These are phyloP conservation scores for Spongilla lacustris DNA, from an alignment of 37 sponge, comb jelly and placozoan genomes.

Conservation along the genomic window DNA sequence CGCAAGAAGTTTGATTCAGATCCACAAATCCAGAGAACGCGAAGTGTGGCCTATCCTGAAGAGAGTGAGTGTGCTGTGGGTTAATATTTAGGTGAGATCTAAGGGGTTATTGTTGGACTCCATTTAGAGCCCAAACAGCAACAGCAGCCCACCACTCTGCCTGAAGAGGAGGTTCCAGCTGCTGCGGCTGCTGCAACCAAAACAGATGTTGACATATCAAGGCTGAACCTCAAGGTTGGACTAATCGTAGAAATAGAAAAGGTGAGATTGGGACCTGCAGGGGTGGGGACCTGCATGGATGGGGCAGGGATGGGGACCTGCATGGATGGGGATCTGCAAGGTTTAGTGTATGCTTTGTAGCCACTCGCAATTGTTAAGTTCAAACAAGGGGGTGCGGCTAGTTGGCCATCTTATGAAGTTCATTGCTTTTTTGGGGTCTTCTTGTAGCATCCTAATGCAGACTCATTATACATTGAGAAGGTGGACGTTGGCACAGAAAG, in stretches of 20 bases:
- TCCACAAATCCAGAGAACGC: constrained; percentile 68
- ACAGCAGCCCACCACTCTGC: constrained; percentile 4
- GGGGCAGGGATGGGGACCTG: too few species aligned
- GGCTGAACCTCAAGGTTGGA: constrained; percentile 90
- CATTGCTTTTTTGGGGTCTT: too few species aligned
- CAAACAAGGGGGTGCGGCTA: too few species aligned
- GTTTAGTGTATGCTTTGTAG: too few species aligned
- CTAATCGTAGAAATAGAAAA: constrained; percentile 70
- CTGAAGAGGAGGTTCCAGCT: constrained; percentile 5
- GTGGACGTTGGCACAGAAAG: constrained; percentile 85
- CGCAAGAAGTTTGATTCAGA: constrained; percentile 67
- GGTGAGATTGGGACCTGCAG: too few species aligned
- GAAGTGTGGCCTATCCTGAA: constrained; percentile 77
- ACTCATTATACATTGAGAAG: constrained; percentile 86
- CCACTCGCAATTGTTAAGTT: too few species aligned
- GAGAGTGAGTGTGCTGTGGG: constrained; percentile 24
- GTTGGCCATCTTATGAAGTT: too few species aligned
- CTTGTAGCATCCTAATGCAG: constrained; percentile 87
- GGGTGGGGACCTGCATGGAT: too few species aligned
- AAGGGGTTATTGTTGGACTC: neutral
- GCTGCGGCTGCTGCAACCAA: constrained; percentile 23
- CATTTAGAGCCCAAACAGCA: constrained; percentile 17
- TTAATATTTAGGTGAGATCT: neutral
- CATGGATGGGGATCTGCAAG: too few species aligned
- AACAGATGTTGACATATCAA: constrained; percentile 79